These are phyloP conservation scores for Alethe diademata DNA, from an alignment of 2,113 vertebrate genomes.

Conservation along the genomic window DNA sequence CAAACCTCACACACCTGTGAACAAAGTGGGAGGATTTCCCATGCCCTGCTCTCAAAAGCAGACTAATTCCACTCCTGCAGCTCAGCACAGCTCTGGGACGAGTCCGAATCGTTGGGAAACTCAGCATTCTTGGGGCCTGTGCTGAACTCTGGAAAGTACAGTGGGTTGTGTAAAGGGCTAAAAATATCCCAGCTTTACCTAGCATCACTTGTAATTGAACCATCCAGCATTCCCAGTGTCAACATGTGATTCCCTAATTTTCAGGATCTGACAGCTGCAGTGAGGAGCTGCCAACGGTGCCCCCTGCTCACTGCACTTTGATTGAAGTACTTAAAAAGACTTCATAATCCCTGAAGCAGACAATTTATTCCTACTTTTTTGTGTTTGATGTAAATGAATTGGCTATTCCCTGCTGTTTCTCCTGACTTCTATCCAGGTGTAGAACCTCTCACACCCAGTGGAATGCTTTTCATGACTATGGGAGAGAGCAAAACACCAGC, in stretches of 20 bases:
- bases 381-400: constrained; percentile 12
- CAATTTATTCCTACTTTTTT: constrained; percentile 30
- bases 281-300: constrained; percentile 63
- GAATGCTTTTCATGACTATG: neutral
- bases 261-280: constrained; percentile 73
- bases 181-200: constrained; percentile 75
- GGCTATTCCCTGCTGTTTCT: constrained; percentile 27
- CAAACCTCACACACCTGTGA: neutral
- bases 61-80: neutral
- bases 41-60: neutral
- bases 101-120: neutral
- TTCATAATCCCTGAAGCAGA: constrained; percentile 39
- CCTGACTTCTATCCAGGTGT: neutral
- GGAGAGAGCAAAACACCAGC: neutral
- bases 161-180: constrained; percentile 66
- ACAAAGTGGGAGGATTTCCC: neutral
- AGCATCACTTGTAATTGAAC: constrained; percentile 70
- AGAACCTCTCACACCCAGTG: constrained; percentile 5
- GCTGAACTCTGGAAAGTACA: constrained; percentile 67
- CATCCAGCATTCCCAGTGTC: constrained; percentile 72
- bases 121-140: neutral
- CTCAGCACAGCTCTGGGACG: neutral
- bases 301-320: constrained; percentile 47
- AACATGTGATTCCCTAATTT: constrained; percentile 73
- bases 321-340: constrained; percentile 65